Conservation (phyloP, 2,888 invertebrate genomes). For the Archips xylosteana region DNA sequence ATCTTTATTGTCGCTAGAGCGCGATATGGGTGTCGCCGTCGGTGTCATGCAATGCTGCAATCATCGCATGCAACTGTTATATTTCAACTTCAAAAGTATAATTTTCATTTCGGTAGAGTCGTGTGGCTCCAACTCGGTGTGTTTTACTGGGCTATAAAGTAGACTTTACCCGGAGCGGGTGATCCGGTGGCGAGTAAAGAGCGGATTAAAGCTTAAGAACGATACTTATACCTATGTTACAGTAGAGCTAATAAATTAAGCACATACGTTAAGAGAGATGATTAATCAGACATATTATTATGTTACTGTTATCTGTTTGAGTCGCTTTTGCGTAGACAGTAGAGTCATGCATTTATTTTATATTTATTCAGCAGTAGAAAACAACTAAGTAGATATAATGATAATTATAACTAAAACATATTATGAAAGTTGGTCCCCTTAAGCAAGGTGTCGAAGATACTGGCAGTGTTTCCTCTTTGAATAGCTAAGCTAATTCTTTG, state of each 20-base stretch:
- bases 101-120: conserved; percentile 33
- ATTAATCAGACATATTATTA: too few relatives aligned
- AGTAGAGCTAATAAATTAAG: neutral
- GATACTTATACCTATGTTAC: conserved; percentile 4
- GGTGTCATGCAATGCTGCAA: conserved; percentile 73
- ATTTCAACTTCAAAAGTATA: conserved; percentile 53
- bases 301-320: too few relatives aligned
- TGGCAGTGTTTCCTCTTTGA: too few relatives aligned
- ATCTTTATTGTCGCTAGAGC: conserved; percentile 50
- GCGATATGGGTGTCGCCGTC: conserved; percentile 54
- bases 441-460: too few relatives aligned
- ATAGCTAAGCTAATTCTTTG: too few relatives aligned
- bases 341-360: too few relatives aligned
- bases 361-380: too few relatives aligned
- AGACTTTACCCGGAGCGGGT: conserved; percentile 32
- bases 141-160: conserved; percentile 33
- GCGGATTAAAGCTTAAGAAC: conserved; percentile 14
- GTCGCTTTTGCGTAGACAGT: too few relatives aligned
- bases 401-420: too few relatives aligned
- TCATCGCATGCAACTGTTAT: conserved; percentile 64
- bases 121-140: neutral
- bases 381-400: too few relatives aligned
- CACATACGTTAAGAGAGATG: neutral
- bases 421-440: too few relatives aligned
- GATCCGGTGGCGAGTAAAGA: conserved; percentile 33